These are phyloP conservation scores for Drosophila atroscutellata DNA, from an alignment of 2,888 invertebrate genomes.

Conservation along the genomic window DNA sequence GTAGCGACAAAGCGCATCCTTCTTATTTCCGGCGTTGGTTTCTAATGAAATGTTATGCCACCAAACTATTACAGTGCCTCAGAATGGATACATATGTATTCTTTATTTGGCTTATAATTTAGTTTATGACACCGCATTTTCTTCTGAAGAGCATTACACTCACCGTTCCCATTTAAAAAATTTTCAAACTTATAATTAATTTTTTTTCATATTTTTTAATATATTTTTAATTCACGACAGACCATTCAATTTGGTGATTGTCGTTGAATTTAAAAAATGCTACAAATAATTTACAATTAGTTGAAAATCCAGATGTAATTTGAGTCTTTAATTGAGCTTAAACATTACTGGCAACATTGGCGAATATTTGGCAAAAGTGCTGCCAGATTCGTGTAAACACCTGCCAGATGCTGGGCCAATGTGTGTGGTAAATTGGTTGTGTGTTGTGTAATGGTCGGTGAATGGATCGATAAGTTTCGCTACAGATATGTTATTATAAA, in stretches of 20 bases:
- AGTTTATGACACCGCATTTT: conserved; percentile 44
- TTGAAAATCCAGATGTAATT: fast-evolving
- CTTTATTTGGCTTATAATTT: conserved; percentile 56
- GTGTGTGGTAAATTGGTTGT: not conserved
- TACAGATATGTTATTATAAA: not conserved
- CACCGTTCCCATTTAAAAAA: not conserved
- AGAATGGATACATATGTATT: conserved; percentile 8
- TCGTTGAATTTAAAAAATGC: not conserved
- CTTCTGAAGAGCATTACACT: not conserved
- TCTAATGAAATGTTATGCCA: conserved; percentile 69
- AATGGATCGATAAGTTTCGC: not conserved
- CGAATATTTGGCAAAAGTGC: not conserved
- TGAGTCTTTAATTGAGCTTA: not conserved
- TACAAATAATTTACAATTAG: not conserved
- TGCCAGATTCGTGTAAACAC: not conserved
- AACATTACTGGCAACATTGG: not conserved
- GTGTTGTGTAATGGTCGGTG: not conserved
- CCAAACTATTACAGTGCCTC: conserved; percentile 47
- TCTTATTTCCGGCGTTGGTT: conserved; percentile 61
- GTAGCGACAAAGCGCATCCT: conserved; percentile 69
- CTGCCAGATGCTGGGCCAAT: not conserved
- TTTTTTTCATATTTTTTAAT: not conserved
- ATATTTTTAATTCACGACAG: not conserved
- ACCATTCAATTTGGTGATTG: not conserved
- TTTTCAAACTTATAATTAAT: not conserved